Conservation (phyloP, 2,797 vertebrate genomes). For the Pristis pectinata region DNA sequence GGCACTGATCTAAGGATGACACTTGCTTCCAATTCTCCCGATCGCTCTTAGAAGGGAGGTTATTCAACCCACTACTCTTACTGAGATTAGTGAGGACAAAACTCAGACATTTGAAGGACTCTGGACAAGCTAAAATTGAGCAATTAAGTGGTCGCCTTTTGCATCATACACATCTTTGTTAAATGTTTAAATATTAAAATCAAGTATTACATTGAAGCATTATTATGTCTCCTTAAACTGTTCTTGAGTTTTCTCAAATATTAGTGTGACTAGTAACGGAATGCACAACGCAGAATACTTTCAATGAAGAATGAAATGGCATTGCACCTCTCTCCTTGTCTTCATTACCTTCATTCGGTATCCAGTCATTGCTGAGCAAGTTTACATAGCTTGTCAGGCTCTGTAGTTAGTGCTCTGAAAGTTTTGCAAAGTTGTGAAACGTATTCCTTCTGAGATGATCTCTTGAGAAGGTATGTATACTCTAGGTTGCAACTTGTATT, state of each 20-base stretch:
- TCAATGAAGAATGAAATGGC: background rate
- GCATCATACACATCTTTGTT: background rate
- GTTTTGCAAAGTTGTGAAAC: too few relatives aligned
- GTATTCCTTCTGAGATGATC: background rate
- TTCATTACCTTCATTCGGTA: background rate
- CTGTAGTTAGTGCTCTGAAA: background rate
- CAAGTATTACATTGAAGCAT: too few relatives aligned
- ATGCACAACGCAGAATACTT: background rate
- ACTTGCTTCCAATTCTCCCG: background rate
- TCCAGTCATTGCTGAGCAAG: background rate
- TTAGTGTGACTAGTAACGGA: background rate
- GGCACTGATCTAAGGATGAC: background rate
- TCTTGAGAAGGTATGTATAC: background rate
- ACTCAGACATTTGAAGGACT: background rate
- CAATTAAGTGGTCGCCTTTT: background rate
- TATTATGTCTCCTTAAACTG: background rate
- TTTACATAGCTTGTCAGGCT: background rate
- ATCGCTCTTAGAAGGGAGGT: background rate
- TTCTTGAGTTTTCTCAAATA: background rate
- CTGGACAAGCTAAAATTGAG: background rate
- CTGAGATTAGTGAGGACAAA: background rate
- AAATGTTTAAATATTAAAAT: too few relatives aligned
- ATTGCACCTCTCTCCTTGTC: background rate
- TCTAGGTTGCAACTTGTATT: background rate
- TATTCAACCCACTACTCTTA: background rate